Evolutionary conservation across 2,888 invertebrate species (phyloP).

Genomic region (Oscheius myriophilus): DNA sequence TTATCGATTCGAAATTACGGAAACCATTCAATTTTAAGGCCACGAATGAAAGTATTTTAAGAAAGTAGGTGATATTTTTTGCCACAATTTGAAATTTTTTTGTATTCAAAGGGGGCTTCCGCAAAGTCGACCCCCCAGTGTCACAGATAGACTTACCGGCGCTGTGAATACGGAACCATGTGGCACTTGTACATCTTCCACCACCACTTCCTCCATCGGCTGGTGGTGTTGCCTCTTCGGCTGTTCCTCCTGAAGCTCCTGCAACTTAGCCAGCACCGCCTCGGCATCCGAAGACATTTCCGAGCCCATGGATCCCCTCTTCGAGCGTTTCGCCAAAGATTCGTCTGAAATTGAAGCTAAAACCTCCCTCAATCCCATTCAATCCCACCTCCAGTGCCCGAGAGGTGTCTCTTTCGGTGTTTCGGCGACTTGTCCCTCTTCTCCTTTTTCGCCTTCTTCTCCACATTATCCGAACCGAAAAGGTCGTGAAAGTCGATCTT

Average conservation of each 20-base stretch:
- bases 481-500: constrained; percentile 8
- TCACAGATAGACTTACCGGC: too few relatives aligned
- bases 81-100: too few relatives aligned
- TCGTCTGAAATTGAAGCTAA: constrained; percentile 1
- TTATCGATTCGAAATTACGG: too few relatives aligned
- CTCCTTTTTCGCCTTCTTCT: constrained; percentile 24
- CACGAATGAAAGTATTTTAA: too few relatives aligned
- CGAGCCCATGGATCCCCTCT: constrained; percentile 17
- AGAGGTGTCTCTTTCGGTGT: constrained; percentile 19
- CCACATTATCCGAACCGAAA: constrained; percentile 19
- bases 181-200: background rate
- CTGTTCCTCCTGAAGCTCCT: too few relatives aligned
- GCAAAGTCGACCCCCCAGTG: too few relatives aligned
- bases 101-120: too few relatives aligned
- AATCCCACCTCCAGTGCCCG: background rate
- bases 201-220: constrained; percentile 1
- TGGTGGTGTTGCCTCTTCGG: constrained; percentile 1
- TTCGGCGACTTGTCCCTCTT: constrained; percentile 2
- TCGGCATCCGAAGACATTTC: constrained; percentile 10
- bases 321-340: constrained; percentile 16
- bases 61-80: too few relatives aligned
- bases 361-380: background rate
- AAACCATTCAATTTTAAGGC: too few relatives aligned
- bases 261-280: background rate
- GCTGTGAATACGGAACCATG: too few relatives aligned